Base-by-base conservation (phyloP, 1,140 invertebrate species). In the Leptonema lineaticorne region DNA sequence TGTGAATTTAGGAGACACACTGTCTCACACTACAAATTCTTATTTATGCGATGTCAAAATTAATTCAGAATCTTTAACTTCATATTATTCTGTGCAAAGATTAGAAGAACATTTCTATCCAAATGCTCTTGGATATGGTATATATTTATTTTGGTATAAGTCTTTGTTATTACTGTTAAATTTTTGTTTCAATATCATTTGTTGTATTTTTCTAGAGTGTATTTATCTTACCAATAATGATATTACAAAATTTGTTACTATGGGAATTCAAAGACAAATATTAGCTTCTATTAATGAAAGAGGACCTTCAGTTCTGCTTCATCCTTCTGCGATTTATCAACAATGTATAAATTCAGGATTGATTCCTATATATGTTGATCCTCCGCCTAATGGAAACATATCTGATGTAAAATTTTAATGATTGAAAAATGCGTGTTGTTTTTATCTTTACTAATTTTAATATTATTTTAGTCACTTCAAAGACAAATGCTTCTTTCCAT, bases 31-130 rank as follows among this genome's bases (percentile, higher is more conserved):
- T 27, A 67, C 72, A 9, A 74, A 78, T 3, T 28, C 74, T 46
- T 75, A 76, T 64, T 78, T 78, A 30, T 75, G 71, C 8, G 80
- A 83, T 72, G 76, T 81, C 5, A 74, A 75, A 41, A 73, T 84
- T 22, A 73, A 80, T 70, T 50, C 74, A 26, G 75, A 75, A 20
- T 76, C 76, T 11, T 60, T 83, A 14, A 73, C 67, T 48, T 77
- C 78, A 33, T 83, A 80, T 73, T 72, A 74, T 62, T 78, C 84
- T 0, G 79, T 80, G 60, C 85, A 81, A 64, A 78, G 83, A 5
- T 78, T 87, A 0, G 90, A 92, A 74, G 89, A 93, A 75, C 86
- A 94, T 74, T 93, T 90, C 75, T 94, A 88, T 76, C 93, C 93
- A 0, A 88, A 91, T 63, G 88, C 93, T 0, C 75, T 95, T 29